Base-by-base conservation (phyloP, 2,888 invertebrate genomes). In the Agrochola circellaris region DNA sequence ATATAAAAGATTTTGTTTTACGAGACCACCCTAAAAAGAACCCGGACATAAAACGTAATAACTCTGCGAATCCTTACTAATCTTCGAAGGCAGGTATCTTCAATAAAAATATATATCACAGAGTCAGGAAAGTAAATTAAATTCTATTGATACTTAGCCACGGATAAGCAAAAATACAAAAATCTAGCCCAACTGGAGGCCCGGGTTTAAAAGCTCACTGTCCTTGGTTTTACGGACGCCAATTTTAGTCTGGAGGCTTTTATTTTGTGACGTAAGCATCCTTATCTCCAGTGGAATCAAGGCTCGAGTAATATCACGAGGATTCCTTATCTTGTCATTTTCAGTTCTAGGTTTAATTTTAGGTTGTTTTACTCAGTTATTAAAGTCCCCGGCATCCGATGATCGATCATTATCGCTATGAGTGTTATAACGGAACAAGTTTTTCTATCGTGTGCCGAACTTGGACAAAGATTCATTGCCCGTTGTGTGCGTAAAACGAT, bases 401-500 rank as follows among this genome's bases (percentile, higher is more conserved):
- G 84, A 90, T 88, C 87, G 83, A 88, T 88, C 84, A 77, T 87
- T 81, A 86, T 81, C 82, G 81, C 65, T 78, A 81, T 78, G 79
- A 88, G 69, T 82, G 62, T 79, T 81, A 61, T 75, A 81, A 83
- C 82, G 51, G 77, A 73, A 58, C 80, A 92, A 92, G 88, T 91
- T 92, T 91, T 90, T 89, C 89, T 88, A 89, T 91, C 88, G 86
- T 81, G 83, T 82, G 84, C 81, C 60, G 81, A 91, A 92, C 87
- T 93, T 89, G 86, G 90, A 91, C 91, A 86, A 89, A 91, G 93
- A 93, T 93, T 91, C 93, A 92, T 92, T 87, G 91, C 86, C 87
- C 89, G 87, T 87, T 89, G 89, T 90, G 87, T 88, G 89, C 88
- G 86, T 87, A 87, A 90, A 88, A 85, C 87, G 89, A 88, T 91